Conservation (phyloP, 2,888 invertebrate species). For the Dinocampus coccinellae region DNA sequence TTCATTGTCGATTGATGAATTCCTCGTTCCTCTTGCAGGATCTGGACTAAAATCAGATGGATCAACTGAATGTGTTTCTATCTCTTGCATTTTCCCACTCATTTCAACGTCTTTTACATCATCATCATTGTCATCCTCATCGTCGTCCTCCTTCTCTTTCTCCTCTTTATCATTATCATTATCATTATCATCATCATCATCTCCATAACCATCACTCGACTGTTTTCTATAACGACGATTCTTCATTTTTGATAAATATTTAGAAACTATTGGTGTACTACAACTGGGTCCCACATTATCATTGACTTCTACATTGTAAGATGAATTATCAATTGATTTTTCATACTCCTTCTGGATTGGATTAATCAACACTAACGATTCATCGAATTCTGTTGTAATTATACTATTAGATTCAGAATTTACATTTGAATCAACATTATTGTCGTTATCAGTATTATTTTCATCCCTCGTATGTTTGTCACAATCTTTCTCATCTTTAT, state of each 20-base stretch:
- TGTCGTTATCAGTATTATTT: neutral
- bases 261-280: conserved; percentile 47
- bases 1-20: neutral
- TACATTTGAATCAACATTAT: neutral
- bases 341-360: conserved; percentile 8
- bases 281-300: conserved; percentile 27
- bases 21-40: conserved; percentile 13
- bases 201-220: conserved; percentile 36
- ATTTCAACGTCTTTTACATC: conserved; percentile 39
- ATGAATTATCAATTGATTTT: neutral
- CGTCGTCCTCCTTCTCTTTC: conserved; percentile 44
- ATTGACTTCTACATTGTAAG: conserved; percentile 3
- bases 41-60: conserved; percentile 25
- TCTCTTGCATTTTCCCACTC: conserved; percentile 34
- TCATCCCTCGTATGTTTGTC: neutral
- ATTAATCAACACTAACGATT: conserved; percentile 11
- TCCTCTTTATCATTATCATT: conserved; percentile 38
- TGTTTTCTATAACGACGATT: conserved; percentile 58
- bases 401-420: neutral
- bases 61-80: neutral
- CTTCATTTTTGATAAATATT: conserved; percentile 53
- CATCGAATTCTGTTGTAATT: neutral
- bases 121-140: conserved; percentile 37
- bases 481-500: neutral
- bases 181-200: conserved; percentile 42